Evolutionary conservation across 1,140 invertebrate genomes (phyloP), one percentile per base, ranked within the genome.

Genomic region (Macrocentrus cingulum): DNA sequence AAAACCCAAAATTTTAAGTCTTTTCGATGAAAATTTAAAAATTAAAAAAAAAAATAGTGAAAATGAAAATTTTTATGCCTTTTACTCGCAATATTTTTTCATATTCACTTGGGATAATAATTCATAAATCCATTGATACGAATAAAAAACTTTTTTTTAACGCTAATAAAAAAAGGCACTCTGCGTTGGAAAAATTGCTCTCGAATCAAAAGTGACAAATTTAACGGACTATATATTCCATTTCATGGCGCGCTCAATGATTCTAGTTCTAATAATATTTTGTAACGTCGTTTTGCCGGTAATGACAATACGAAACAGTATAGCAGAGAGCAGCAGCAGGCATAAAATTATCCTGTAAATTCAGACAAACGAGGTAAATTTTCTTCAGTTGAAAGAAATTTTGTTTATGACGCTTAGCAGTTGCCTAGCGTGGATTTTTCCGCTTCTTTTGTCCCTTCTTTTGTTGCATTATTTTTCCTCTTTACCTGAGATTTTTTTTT

Each of bases 321-420:
- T 49, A 34, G 11, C 29, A 34, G 6, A 11, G 25, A 34, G 46
- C 13, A n/a, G n/a, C n/a, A n/a, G n/a, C n/a, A n/a, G n/a, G n/a
- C 32, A 46, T 45, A 56, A 45, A 56, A 56, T 46, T 46, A 56
- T 56, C 19, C 11, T 22, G 44, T 19, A 49, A 56, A 39, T 56
- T 49, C 44, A 56, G 32, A 46, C 42, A 56, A 56, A 49, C 54
- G 42, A 56, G 44, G 42, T 19, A 9, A 34, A 45, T 51, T 36
- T 51, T 2, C 15, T 37, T 51, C 15, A 32, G 49, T 23, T 46
- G 20, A 45, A 46, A 56, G 18, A 56, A 56, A 56, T 56, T 56
- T 48, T 56, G 42, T 56, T 56, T 56, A 56, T 46, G 44, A 56
- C 46, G 46, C 20, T 49, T 23, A 46, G 44, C 44, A 39, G 45